Base-by-base conservation (phyloP, 2,888 invertebrate species). In the Xanthostigma xanthostigma region DNA sequence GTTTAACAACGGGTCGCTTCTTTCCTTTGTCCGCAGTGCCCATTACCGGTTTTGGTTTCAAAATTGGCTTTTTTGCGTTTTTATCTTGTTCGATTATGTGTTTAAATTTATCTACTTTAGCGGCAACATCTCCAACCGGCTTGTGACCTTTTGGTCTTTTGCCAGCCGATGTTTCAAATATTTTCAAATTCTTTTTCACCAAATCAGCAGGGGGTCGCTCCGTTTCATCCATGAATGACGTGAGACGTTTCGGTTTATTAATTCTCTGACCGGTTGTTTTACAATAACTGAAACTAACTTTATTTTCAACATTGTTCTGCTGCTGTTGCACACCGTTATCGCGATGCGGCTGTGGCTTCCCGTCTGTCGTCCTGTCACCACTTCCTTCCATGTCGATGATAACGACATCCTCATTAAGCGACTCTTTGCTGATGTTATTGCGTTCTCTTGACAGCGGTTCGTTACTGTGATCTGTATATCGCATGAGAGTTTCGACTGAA, bases 131-230 rank as follows among this genome's bases (percentile, higher is more conserved):
- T 46, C 73, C 79, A 66, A 55, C 76, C 66, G 65, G 71, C 62
- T 50, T 67, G 51, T 74, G 73, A 8, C 71, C 66, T 53, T 70
- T 62, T 27, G 75, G 70, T 49, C 68, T 60, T 1, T 75, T 71
- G 55, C 76, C 69, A 10, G 79, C 77, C 1, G 75, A 72, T 41
- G 74, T 73, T 64, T 93, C 92, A 68, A 92, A 93, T 60, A 90
- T 81, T 60, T 83, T 78, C 53, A 90, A 76, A 11, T 89, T 84
- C 51, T 88, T 83, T 58, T 86, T 87, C 51, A 93, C 93, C 55
- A 91, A 79, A 70, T 93, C 92, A 1, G 84, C 84, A 13, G 92
- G 91, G 2, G 93, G 93, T 44, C 89, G 74, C 59, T 90, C 90
- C 11, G 78, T 78, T 54, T 83, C 84, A 57, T 78, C 78, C 58